Evolutionary conservation across 1,140 invertebrate species (phyloP).

Genomic region (Trialeurodes vaporariorum): DNA sequence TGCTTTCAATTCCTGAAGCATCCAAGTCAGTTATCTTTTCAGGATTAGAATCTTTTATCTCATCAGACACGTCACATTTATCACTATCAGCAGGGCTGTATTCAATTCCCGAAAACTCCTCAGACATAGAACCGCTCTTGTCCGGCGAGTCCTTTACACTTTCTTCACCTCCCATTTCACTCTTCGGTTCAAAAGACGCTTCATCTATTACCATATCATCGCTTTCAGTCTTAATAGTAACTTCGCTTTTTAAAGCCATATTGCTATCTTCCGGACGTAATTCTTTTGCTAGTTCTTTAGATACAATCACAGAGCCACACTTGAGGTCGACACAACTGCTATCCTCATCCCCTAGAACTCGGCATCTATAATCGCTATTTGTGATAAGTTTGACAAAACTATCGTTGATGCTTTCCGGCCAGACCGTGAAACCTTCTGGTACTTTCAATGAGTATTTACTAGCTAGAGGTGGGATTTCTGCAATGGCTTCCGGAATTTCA

Average conservation of each 20-base stretch:
- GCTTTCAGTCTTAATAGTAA: not conserved
- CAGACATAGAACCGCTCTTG: not conserved
- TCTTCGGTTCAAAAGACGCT: not conserved
- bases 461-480: conserved; percentile 6
- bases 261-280: not conserved
- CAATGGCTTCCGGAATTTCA: conserved; percentile 33
- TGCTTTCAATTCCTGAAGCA: too few species aligned
- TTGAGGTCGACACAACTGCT: not conserved
- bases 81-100: not conserved
- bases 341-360: not conserved
- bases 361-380: conserved; percentile 14
- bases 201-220: not conserved
- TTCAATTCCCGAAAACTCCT: not conserved
- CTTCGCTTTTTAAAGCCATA: too few species aligned
- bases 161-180: not conserved
- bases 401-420: conserved; percentile 46
- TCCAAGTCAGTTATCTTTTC: too few species aligned
- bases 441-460: conserved; percentile 49
- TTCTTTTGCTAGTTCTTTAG: not conserved
- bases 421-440: conserved; percentile 48
- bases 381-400: conserved; percentile 42
- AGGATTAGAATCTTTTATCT: too few species aligned
- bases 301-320: not conserved
- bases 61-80: too few species aligned
- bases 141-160: not conserved